Evolutionary conservation across 2,797 vertebrate species (phyloP).

Genomic region (Premnoplex brunnescens): DNA sequence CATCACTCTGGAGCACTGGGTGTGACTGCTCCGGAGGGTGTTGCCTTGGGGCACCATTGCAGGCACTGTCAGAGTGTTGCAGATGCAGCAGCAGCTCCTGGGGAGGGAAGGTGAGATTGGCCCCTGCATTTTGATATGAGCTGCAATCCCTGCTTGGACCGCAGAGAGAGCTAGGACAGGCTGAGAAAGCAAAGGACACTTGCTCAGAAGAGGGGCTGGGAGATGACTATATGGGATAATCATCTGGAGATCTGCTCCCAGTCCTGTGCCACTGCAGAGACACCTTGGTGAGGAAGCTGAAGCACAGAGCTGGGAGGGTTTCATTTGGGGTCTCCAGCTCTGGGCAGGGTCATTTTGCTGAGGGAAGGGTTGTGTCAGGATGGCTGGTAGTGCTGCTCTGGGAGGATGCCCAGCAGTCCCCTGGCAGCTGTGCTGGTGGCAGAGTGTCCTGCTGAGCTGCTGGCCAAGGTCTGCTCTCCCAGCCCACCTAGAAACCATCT

Average conservation of each 20-base stretch:
- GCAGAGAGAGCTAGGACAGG: neutral
- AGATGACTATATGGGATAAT: neutral
- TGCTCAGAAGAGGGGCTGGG: neutral
- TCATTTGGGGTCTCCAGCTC: rapidly evolving
- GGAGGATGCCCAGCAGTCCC: neutral
- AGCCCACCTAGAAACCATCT: constrained; percentile 16
- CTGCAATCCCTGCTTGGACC: neutral
- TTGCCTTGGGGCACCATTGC: neutral
- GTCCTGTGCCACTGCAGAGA: neutral
- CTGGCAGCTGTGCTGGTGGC: neutral
- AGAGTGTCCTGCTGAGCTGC: neutral
- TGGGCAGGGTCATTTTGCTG: neutral
- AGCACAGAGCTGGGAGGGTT: neutral
- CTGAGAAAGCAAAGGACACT: neutral
- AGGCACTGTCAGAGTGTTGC: rapidly evolving
- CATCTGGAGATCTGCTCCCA: neutral
- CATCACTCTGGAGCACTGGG: rapidly evolving
- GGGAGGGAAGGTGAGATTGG: neutral
- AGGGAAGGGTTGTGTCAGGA: neutral
- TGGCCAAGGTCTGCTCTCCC: neutral
- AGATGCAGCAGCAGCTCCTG: neutral
- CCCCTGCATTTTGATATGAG: neutral
- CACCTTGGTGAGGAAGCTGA: neutral
- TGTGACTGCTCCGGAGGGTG: neutral
- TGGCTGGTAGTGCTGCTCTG: neutral